phyloP scores from a whole-genome alignment of 2,113 vertebrate species.

The Osmerus eperlanus region DNA sequence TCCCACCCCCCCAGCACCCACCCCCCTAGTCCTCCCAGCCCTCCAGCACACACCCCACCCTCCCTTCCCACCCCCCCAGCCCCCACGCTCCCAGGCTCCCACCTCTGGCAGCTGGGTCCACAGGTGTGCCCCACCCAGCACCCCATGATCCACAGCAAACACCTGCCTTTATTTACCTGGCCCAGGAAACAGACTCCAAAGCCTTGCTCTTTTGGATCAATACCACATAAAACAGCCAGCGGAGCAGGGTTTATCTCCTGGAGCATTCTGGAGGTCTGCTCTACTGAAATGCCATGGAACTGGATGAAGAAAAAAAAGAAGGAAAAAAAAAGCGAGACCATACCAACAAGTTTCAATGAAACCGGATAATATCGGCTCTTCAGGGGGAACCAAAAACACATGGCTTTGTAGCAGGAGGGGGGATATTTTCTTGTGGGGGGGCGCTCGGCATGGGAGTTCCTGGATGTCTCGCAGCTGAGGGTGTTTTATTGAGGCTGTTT shows the following conservation, averaged over 20 bases:
- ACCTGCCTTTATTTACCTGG: constrained; percentile 26
- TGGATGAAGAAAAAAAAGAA: no score
- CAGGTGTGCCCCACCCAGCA: constrained; percentile 19
- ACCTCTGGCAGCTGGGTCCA: constrained; percentile 47
- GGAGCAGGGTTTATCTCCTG: not conserved
- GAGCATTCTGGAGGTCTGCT: no score
- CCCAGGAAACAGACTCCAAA: constrained; percentile 29
- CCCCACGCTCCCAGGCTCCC: constrained; percentile 24
- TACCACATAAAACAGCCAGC: constrained; percentile 36
- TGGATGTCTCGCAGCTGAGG: constrained; percentile 71
- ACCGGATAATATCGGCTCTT: constrained; percentile 71
- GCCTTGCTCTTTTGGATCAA: constrained; percentile 32
- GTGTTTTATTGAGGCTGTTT: constrained; percentile 71
- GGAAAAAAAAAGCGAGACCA: constrained; percentile 51
- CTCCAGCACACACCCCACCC: no score
- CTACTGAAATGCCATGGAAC: no score
- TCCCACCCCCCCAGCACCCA: constrained; percentile 1
- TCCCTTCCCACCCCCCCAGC: constrained; percentile 18
- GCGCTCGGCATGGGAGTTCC: constrained; percentile 67
- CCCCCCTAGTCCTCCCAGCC: no score
- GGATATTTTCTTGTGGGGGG: constrained; percentile 57
- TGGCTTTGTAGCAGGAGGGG: constrained; percentile 73
- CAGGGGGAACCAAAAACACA: constrained; percentile 67
- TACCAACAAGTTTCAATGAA: constrained; percentile 73
- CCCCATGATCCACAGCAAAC: constrained; percentile 33